phyloP scores from a whole-genome alignment of 2,113 vertebrate genomes.

The Siniperca knerii region DNA sequence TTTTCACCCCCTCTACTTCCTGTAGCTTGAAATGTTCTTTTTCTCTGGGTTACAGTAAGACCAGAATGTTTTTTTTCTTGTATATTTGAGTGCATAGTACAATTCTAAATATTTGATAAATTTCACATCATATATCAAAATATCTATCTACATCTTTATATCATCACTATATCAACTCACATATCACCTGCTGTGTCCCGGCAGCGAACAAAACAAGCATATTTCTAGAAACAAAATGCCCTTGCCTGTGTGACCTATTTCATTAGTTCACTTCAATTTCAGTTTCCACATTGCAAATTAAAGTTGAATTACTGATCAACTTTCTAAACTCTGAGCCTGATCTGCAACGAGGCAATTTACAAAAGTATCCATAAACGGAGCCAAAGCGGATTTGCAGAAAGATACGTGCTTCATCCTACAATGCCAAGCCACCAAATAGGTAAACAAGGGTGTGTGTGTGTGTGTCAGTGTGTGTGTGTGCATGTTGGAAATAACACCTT shows the following conservation, averaged over 20 bases:
- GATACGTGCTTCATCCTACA: constrained; percentile 75
- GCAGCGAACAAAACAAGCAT: background rate
- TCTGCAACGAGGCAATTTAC: constrained; percentile 72
- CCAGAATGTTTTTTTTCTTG: background rate
- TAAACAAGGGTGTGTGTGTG: constrained; percentile 75
- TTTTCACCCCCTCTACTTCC: constrained; percentile 30
- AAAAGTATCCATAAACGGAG: constrained; percentile 71
- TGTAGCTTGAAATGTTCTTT: constrained; percentile 2
- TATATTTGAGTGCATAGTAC: background rate
- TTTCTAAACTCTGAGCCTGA: constrained; percentile 73
- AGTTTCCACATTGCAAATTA: constrained; percentile 41
- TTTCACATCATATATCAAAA: background rate
- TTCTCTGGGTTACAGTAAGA: background rate
- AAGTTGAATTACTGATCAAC: constrained; percentile 70
- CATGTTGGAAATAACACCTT: constrained; percentile 73
- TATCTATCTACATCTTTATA: background rate
- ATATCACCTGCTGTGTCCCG: background rate
- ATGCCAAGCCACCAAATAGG: constrained; percentile 77
- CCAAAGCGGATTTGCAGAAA: constrained; percentile 79
- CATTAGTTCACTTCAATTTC: constrained; percentile 15
- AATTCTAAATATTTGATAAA: background rate
- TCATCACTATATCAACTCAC: background rate
- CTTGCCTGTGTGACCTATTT: constrained; percentile 23
- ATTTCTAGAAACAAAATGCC: background rate
- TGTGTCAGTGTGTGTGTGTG: constrained; percentile 29